These are phyloP conservation scores for Sceloporus undulatus DNA, from an alignment of 2,113 vertebrate species.

Conservation along the genomic window DNA sequence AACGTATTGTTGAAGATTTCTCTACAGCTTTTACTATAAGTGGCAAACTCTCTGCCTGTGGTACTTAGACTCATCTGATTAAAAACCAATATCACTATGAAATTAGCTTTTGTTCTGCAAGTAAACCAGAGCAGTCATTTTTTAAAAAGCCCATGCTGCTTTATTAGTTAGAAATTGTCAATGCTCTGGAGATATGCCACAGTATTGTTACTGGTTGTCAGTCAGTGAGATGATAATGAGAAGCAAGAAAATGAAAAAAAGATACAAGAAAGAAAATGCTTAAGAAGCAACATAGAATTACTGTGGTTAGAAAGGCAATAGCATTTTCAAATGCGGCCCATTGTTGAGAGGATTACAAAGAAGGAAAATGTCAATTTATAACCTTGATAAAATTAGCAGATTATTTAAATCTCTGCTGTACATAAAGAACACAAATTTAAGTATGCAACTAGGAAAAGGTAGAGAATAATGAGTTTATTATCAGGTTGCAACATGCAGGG, in stretches of 20 bases:
- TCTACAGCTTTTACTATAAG: constrained; percentile 25
- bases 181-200: constrained; percentile 29
- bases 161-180: constrained; percentile 29
- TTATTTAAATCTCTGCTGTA: constrained; percentile 4
- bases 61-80: constrained; percentile 28
- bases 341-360: constrained; percentile 13
- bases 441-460: not conserved
- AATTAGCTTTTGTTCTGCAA: constrained; percentile 42
- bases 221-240: constrained; percentile 26
- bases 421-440: not conserved
- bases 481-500: not conserved
- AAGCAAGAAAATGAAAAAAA: constrained; percentile 34
- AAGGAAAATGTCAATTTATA: not conserved
- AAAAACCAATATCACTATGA: constrained; percentile 44
- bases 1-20: constrained; percentile 19
- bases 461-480: not conserved
- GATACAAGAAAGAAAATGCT: not conserved
- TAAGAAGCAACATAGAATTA: constrained; percentile 33
- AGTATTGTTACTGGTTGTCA: constrained; percentile 35
- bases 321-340: constrained; percentile 23
- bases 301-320: not conserved
- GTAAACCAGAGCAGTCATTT: constrained; percentile 44
- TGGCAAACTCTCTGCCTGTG: constrained; percentile 14
- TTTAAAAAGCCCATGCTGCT: constrained; percentile 28
- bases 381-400: constrained; percentile 29